Conservation (phyloP, 1,140 invertebrate genomes). For the Branchinecta lindahli region DNA sequence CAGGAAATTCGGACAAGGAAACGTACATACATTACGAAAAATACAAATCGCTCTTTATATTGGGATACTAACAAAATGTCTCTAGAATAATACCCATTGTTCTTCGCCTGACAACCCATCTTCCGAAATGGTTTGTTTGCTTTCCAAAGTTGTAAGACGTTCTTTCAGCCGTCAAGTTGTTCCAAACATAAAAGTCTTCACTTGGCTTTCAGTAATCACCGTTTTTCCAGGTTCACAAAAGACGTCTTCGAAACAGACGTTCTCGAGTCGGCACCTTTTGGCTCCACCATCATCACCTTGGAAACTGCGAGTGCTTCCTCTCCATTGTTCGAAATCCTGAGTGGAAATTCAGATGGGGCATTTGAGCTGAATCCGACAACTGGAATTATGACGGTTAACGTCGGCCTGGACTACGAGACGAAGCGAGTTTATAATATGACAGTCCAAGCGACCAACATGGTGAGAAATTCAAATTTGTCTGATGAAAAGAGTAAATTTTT, state of each 20-base stretch:
- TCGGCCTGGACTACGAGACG: conserved; percentile 61
- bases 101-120: no score
- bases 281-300: conserved; percentile 56
- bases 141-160: no score
- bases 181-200: no score
- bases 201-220: no score
- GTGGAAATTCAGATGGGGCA: conserved; percentile 51
- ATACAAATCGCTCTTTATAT: no score
- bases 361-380: conserved; percentile 73
- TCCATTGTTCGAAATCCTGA: conserved; percentile 61
- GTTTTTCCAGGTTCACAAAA: conserved; percentile 38
- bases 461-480: conserved; percentile 30
- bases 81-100: no score
- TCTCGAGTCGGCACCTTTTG: conserved; percentile 61
- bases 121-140: no score
- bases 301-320: conserved; percentile 61
- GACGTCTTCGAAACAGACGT: conserved; percentile 56
- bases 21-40: no score
- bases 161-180: no score
- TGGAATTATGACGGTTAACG: conserved; percentile 52
- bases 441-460: conserved; percentile 69
- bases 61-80: no score
- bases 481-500: no score
- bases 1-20: no score
- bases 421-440: conserved; percentile 64